Conservation (phyloP, 1,140 invertebrate species). For the Notospermus geniculatus region DNA sequence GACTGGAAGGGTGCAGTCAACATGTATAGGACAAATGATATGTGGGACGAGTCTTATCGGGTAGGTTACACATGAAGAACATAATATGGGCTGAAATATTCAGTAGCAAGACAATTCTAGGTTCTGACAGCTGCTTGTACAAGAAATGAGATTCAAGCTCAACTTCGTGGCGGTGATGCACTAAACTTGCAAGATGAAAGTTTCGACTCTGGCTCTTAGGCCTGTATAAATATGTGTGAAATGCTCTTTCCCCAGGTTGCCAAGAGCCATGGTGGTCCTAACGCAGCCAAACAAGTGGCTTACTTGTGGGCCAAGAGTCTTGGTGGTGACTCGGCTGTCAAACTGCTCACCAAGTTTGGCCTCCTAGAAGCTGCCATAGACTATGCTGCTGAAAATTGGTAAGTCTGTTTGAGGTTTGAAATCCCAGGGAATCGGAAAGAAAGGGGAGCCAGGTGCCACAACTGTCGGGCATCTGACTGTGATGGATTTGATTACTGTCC, state of each 20-base stretch:
- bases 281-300: constrained; percentile 82
- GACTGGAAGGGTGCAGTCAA: constrained; percentile 91
- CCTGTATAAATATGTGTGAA: too few relatives aligned
- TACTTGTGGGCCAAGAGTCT: constrained; percentile 90
- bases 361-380: constrained; percentile 84
- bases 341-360: constrained; percentile 76
- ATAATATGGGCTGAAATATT: too few relatives aligned
- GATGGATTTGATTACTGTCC: too few relatives aligned
- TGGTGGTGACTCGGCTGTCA: constrained; percentile 86
- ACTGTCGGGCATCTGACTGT: too few relatives aligned
- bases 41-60: constrained; percentile 91
- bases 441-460: too few relatives aligned
- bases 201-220: too few relatives aligned
- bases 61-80: constrained; percentile 50
- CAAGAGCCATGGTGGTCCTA: constrained; percentile 75
- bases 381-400: constrained; percentile 83
- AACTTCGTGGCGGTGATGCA: not conserved
- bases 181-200: too few relatives aligned
- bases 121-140: not conserved
- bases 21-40: constrained; percentile 79
- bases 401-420: too few relatives aligned
- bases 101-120: too few relatives aligned
- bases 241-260: constrained; percentile 65
- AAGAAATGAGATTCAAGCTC: not conserved
- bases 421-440: too few relatives aligned